These are phyloP conservation scores for Acipenser oxyrinchus DNA, from an alignment of 2,797 vertebrate species.

Conservation along the genomic window DNA sequence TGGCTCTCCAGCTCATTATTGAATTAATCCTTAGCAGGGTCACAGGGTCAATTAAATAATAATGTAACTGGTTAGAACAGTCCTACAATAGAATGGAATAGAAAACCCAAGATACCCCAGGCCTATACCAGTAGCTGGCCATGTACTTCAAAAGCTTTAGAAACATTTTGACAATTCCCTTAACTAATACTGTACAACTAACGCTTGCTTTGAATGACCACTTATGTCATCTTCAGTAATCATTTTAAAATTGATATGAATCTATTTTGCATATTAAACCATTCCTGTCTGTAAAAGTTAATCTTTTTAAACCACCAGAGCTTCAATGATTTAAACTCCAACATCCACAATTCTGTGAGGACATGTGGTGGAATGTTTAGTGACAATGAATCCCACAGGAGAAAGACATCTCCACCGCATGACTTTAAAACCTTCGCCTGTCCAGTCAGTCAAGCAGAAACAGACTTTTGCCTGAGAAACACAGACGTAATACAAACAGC, in stretches of 20 bases:
- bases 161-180: not conserved
- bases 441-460: not conserved
- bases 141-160: no score
- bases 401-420: not conserved
- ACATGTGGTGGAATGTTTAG: constrained; percentile 1
- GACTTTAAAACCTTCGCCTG: not conserved
- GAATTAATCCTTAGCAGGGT: no score
- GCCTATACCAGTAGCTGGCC: no score
- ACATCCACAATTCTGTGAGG: not conserved
- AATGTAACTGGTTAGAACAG: no score
- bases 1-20: no score
- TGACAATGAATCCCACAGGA: constrained; percentile 4
- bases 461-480: not conserved
- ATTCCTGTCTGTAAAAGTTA: not conserved
- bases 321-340: not conserved
- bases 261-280: no score
- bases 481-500: no score
- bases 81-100: no score
- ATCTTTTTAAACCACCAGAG: not conserved
- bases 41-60: no score
- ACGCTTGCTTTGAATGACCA: not conserved
- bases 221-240: not conserved
- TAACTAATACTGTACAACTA: not conserved
- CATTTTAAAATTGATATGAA: not conserved
- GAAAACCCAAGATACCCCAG: no score